Evolutionary conservation across 2,113 vertebrate species (phyloP), one percentile per base, ranked within the genome.

Genomic region (Melospiza georgiana): DNA sequence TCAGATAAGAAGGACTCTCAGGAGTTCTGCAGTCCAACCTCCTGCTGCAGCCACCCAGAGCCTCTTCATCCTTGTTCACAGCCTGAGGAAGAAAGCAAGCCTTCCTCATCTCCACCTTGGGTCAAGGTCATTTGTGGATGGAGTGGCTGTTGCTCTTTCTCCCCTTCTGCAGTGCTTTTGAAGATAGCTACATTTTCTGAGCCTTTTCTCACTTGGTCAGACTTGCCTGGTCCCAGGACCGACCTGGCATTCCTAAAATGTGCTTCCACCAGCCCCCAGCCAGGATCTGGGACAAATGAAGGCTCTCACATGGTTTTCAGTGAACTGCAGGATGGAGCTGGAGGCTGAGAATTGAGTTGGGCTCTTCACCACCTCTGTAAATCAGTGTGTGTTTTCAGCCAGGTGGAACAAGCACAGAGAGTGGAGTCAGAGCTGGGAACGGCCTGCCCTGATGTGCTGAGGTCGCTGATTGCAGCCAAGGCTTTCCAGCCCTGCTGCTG

Each of bases 241-340:
- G 12, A 27, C 16, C 19, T 0, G 0, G 3, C 2, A 0, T 77
- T 66, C 19, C 0, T 0, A 72, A 68, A 49, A 37, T 24, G 21
- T 1, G 9, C 30, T 82, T 46, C 35, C 20, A 19, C 30, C 55
- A n/a, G 44, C 23, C 59, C 2, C 1, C 18, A 71, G 37, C 54
- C 51, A 33, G 66, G 33, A 49, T 16, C 41, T 62, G 66, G 30
- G 13, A 24, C 33, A 46, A n/a, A 14, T n/a, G n/a, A 62, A 51
- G 20, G 25, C 8, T 82, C 57, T 62, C 16, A 16, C 0, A 0
- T 82, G 51, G 11, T 49, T 37, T 62, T 27, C 24, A n/a, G 31
- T 58, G 72, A 72, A 1, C 22, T 79, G 35, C 57, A 43, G 62
- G 55, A 58, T 49, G 37, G 23, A 72, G 35, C 62, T 87, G 84